Evolutionary conservation across 2,888 invertebrate species (phyloP), one percentile per base, ranked within the genome.

Genomic region (Gastrophysa polygoni): DNA sequence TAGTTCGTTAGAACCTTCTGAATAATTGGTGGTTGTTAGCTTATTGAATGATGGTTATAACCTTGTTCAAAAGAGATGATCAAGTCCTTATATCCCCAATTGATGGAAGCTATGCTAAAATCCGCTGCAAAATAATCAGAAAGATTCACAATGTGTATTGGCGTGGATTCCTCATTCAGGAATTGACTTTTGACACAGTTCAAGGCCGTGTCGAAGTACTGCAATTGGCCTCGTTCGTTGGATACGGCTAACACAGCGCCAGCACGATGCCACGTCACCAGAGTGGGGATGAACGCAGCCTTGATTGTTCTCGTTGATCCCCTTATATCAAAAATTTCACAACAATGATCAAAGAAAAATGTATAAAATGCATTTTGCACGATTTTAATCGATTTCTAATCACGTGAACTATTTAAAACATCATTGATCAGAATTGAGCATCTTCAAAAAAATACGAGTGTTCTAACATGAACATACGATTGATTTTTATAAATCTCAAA

Each of bases 201-300:
- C 61, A 92, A 81, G 1, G 91, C 88, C 67, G 89, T 83, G 76
- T 93, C 92, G 76, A 88, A 91, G 76, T 90, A 89, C 80, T 92
- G 90, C 62, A 92, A 82, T 75, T 91, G 90, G 4, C 91, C 90
- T 64, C 87, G 84, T 71, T 89, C 88, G 75, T 91, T 91, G 34
- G 87, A 86, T 20, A 91, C 85, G 62, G 88, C 84, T 21, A 90
- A 84, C 58, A 92, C 75, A 29, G 88, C 87, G 29, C 90, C 90
- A 68, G 87, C 86, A 18, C 86, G 86, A 77, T 92, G 91, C 91
- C 92, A 92, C 32, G 86, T 83, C 34, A 89, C 85, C 67, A 87
- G 82, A 28, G 87, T 87, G 20, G 91, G 90, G 81, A 94, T 94
- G 83, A 96, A 91, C 58, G 91, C 88, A 58, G 91, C 89, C 79